phyloP scores from a whole-genome alignment of 2,888 invertebrate genomes.

The Cephus pygmeus region DNA sequence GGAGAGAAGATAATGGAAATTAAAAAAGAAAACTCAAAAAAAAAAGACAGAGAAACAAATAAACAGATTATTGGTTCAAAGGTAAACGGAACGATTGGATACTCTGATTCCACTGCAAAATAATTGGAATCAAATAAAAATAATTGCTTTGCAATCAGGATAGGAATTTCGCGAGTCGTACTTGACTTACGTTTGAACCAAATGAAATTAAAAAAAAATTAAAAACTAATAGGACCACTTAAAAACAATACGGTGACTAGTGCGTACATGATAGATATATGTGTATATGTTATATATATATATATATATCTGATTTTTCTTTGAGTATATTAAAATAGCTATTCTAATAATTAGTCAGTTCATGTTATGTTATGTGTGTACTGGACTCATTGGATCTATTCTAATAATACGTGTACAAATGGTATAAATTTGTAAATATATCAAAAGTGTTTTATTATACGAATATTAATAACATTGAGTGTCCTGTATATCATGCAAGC shows the following conservation, averaged over 20 bases:
- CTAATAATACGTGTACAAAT: conserved; percentile 45
- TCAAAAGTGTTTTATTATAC: conserved; percentile 47
- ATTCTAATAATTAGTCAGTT: conserved; percentile 19
- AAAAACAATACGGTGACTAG: conserved; percentile 15
- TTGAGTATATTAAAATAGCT: conserved; percentile 16
- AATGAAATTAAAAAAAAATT: neutral
- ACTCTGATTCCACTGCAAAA: neutral
- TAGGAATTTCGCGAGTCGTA: neutral
- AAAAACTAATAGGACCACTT: conserved; percentile 3
- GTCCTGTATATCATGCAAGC: conserved; percentile 52
- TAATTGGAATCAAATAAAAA: neutral
- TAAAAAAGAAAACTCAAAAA: conserved; percentile 25
- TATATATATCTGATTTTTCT: conserved; percentile 9
- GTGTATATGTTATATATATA: conserved; percentile 5
- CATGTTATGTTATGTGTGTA: conserved; percentile 2
- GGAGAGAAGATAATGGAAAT: conserved; percentile 45
- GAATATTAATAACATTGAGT: conserved; percentile 20
- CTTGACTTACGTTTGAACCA: conserved; percentile 6
- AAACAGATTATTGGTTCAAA: conserved; percentile 17
- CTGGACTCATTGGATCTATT: conserved; percentile 4
- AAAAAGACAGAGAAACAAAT: conserved; percentile 27
- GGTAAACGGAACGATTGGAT: neutral
- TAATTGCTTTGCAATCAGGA: neutral
- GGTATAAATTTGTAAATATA: conserved; percentile 61
- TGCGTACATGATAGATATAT: conserved; percentile 8